Evolutionary conservation across 2,888 invertebrate species (phyloP), one percentile per base, ranked within the genome.

Genomic region (Deilephila elpenor): DNA sequence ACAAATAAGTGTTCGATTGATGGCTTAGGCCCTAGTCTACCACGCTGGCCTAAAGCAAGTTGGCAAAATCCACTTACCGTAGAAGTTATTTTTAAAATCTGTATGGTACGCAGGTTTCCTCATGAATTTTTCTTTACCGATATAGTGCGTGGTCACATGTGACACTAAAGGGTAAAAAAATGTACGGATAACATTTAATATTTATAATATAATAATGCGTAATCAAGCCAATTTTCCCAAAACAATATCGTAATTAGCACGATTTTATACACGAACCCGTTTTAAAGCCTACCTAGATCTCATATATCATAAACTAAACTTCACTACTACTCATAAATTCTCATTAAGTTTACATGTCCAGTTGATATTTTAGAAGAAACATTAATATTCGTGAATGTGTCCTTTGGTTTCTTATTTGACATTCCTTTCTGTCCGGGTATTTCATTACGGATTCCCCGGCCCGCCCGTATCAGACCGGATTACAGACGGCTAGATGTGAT

Each of bases 371-470:
- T 77, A 83, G 80, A 83, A 84, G 83, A 84, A 84, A 85, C 83
- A 84, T 86, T 86, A 85, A 84, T 85, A 85, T 85, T 86, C 78
- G 79, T 77, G 77, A 77, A 5, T 56, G 75, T 73, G 78, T 77
- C 82, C 77, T 82, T 84, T 82, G 85, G 84, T 84, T 86, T 83
- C 81, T 83, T 84, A 83, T 85, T 87, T 84, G 84, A 85, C 87
- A 87, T 88, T 87, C 86, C 86, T 82, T 84, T 86, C 83, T 81
- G 75, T 70, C 78, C 78, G 74, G 83, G 82, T 83, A 85, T 88
- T 88, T 88, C 84, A 89, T 88, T 89, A 87, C 86, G 79, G 82
- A 85, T 86, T 84, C 84, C 77, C 78, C 73, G 78, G 83, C 77
- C 61, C 20, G 19, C 34, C 59, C 71, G 14, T 34, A 37, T 20